These are phyloP conservation scores for Clanis bilineata DNA, from an alignment of 2,888 invertebrate genomes.

Conservation along the genomic window DNA sequence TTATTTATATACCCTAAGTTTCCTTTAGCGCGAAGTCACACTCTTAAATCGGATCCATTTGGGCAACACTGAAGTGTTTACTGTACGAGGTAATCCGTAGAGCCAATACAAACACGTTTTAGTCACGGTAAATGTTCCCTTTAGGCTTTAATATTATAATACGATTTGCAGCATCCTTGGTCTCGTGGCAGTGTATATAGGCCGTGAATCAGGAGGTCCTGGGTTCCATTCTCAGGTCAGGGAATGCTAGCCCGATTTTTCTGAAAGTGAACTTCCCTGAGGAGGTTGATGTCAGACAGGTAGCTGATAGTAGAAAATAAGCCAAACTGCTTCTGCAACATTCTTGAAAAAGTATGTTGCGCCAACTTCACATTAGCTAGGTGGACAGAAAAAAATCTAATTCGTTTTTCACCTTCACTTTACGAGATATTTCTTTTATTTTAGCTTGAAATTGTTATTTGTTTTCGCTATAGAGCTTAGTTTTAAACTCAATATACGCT, in stretches of 20 bases:
- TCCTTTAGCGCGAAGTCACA: background rate
- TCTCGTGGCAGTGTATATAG: too few species aligned
- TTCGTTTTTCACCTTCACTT: background rate
- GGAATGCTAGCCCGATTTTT: too few species aligned
- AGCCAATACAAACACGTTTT: background rate
- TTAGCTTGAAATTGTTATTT: background rate
- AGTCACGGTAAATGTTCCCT: background rate
- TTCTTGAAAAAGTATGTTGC: too few species aligned
- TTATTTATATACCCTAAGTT: background rate
- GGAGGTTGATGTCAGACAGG: too few species aligned
- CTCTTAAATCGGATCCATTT: background rate
- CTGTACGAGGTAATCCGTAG: background rate
- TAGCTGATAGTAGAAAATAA: too few species aligned
- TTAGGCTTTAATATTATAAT: background rate
- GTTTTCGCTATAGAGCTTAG: background rate
- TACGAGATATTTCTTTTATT: background rate
- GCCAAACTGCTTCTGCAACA: too few species aligned
- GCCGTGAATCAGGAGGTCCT: too few species aligned
- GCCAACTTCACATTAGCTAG: too few species aligned
- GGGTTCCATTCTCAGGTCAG: too few species aligned
- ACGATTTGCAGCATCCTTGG: too few species aligned
- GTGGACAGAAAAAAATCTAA: too few species aligned
- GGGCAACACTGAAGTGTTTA: background rate
- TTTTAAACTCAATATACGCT: background rate
- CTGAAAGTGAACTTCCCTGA: too few species aligned